Evolutionary conservation across 2,797 vertebrate species (phyloP), one percentile per base, ranked within the genome.

Genomic region (Threskiornis aethiopicus): DNA sequence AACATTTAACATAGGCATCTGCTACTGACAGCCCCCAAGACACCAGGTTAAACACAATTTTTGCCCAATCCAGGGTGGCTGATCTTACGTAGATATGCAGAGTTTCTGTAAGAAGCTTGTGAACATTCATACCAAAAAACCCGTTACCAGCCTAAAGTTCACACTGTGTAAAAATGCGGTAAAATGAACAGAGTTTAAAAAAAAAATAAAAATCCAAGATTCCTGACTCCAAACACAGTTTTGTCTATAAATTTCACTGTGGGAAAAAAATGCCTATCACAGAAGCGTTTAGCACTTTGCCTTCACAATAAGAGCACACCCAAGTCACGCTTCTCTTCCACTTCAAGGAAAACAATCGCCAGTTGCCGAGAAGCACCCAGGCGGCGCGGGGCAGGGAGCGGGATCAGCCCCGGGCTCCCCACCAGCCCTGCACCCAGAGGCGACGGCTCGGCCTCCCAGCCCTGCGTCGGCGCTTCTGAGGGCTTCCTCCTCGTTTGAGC

Each of bases 311-410:
- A 69, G 16, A 52, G 29, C 1, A 0, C 3, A 33, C 6, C 28
- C 24, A 4, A 61, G 42, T 6, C 76, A 9, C 0, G 3, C 37
- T 62, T 44, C 24, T 44, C 20, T 33, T 58, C 17, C 37, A 19
- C 44, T 37, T 35, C 18, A 64, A 49, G 52, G 14, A 16, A 49
- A 66, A 5, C n/a, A 52, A 8, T 4, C 4, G 10, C 18, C 72
- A 8, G n/a, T 0, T 4, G 12, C 7, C 2, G 6, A 62, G 72
- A 21, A 77, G 55, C 26, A 19, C 0, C 4, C 35, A 8, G 5
- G 6, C 1, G 0, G 41, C 0, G 29, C 1, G 16, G 41, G 29
- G 42, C 49, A 75, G 28, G 67, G 29, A 42, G 66, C 25, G 19
- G 66, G 42, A 42, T 10, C 13, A 26, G 62, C 41, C 66, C 10